Percentiles rank a stretch among this genome's conserved stretches.
Conservation (phyloP, 64 coral and sea anemone genomes). For the Actinia equina region DNA sequence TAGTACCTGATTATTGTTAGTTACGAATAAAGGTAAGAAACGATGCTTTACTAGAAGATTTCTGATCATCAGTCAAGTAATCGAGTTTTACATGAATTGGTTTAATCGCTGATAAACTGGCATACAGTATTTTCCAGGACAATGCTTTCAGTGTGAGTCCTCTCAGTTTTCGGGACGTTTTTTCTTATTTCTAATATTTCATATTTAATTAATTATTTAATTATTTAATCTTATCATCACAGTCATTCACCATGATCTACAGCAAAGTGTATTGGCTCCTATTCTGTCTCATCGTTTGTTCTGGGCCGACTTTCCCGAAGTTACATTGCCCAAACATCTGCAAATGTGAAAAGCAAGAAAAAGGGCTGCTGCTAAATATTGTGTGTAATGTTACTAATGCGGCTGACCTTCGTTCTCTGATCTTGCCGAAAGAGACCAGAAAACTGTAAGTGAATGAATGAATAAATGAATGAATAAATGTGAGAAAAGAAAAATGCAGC, state of each 20-base stretch:
- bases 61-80: neutral
- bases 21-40: neutral
- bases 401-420: neutral
- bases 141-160: neutral
- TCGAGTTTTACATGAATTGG: neutral
- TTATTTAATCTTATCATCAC: neutral
- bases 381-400: neutral
- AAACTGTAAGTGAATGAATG: neutral
- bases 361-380: neutral
- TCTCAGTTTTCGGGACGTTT: neutral
- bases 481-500: neutral
- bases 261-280: neutral
- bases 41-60: neutral
- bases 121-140: no score
- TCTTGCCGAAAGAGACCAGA: neutral
- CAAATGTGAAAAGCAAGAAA: neutral
- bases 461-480: neutral
- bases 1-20: neutral
- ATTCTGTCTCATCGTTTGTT: neutral
- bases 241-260: neutral
- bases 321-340: neutral
- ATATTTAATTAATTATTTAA: neutral
- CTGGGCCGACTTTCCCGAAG: neutral
- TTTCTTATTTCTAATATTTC: no score
- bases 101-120: no score